Conservation (phyloP, 2,113 vertebrate genomes). For the Siniperca chuatsi region DNA sequence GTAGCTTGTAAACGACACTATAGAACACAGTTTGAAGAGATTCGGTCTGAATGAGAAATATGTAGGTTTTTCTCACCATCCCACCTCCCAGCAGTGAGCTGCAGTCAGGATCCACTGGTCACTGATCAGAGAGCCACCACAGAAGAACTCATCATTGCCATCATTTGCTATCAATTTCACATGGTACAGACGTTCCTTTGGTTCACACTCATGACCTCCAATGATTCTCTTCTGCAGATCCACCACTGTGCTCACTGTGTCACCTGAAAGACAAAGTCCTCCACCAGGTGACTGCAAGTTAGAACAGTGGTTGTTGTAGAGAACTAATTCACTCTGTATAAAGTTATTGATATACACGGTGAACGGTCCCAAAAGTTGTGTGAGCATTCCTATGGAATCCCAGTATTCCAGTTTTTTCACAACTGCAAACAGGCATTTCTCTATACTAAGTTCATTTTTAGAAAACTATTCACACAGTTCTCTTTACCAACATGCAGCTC, state of each 20-base stretch:
- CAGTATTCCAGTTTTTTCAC: too few species aligned
- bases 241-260: not conserved
- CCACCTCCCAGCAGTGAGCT: too few species aligned
- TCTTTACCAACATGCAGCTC: too few species aligned
- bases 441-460: not conserved
- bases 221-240: conserved; percentile 42
- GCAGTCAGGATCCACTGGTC: not conserved
- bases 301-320: not conserved
- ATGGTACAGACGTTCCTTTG: not conserved
- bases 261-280: conserved; percentile 6
- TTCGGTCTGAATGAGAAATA: too few species aligned
- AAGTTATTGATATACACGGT: too few species aligned
- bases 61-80: too few species aligned
- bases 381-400: too few species aligned
- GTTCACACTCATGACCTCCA: rapidly evolving
- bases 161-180: not conserved
- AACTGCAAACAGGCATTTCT: not conserved
- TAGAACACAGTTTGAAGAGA: too few species aligned
- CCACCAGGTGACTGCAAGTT: not conserved
- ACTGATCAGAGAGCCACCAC: conserved; percentile 51
- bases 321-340: not conserved
- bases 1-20: too few species aligned
- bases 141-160: rapidly evolving
- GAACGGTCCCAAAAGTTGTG: too few species aligned
- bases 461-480: too few species aligned